These are phyloP conservation scores for Phylloscopus whistleri DNA, from an alignment of 2,113 vertebrate genomes.

Conservation along the genomic window DNA sequence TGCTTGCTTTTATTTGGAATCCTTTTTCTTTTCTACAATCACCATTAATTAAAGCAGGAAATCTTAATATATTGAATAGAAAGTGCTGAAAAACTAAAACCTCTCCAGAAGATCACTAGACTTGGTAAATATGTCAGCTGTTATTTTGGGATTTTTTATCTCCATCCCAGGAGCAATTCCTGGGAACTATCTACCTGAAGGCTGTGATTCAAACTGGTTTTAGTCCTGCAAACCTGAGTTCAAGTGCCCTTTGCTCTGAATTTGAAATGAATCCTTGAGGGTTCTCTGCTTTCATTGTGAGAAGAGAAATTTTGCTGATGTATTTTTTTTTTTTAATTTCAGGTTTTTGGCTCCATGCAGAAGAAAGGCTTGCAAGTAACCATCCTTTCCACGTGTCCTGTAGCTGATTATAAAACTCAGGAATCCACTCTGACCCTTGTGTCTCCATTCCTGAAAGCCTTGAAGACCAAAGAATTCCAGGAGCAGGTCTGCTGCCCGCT, in stretches of 20 bases:
- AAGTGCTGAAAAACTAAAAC: background rate
- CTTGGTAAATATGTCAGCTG: background rate
- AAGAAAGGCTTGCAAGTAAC: conserved; percentile 80
- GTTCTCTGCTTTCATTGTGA: background rate
- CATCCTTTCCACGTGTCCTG: conserved; percentile 82
- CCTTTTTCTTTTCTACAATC: background rate
- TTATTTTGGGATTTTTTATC: background rate
- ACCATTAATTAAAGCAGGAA: background rate
- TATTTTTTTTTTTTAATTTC: background rate
- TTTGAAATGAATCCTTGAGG: background rate
- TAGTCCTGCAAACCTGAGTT: background rate
- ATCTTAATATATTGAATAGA: background rate
- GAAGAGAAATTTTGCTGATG: background rate
- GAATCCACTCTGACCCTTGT: conserved; percentile 77
- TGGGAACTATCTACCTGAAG: background rate
- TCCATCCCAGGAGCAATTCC: background rate
- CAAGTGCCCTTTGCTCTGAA: background rate
- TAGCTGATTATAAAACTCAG: conserved; percentile 87
- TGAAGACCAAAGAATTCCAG: conserved; percentile 78
- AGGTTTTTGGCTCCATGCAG: conserved; percentile 85
- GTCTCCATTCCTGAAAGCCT: conserved; percentile 85
- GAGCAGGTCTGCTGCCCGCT: conserved; percentile 70
- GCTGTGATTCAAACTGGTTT: background rate
- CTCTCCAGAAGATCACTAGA: background rate
- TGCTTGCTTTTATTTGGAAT: background rate